Evolutionary conservation across 2,888 invertebrate genomes (phyloP).

Genomic region (Ceriagrion tenellum): DNA sequence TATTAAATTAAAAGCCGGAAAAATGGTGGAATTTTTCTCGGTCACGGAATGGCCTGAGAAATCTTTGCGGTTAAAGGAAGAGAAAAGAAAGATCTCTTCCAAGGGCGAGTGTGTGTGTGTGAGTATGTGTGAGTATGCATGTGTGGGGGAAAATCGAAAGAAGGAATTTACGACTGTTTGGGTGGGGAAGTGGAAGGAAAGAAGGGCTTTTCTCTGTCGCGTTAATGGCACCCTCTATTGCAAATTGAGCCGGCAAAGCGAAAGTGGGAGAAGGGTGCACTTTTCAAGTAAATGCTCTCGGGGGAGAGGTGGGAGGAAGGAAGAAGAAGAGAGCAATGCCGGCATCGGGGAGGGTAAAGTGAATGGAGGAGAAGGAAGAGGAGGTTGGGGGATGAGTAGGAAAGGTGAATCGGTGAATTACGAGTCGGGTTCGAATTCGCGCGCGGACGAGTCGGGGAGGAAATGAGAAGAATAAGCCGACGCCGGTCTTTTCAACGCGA

Average conservation of each 20-base stretch:
- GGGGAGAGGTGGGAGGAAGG: not conserved
- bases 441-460: not conserved
- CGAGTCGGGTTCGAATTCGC: not conserved
- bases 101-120: not conserved
- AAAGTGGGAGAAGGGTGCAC: not conserved
- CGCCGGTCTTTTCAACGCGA: not conserved
- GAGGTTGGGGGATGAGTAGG: not conserved
- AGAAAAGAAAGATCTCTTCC: not conserved
- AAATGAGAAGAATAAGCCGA: conserved; percentile 1
- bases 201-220: not conserved
- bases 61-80: not conserved
- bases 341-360: not conserved
- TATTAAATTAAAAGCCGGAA: conserved; percentile 24
- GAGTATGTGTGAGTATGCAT: not conserved
- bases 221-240: conserved; percentile 20
- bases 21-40: not conserved
- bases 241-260: not conserved
- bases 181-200: not conserved
- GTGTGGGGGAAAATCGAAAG: not conserved
- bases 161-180: not conserved
- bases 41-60: not conserved
- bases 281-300: not conserved
- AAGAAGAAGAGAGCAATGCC: not conserved
- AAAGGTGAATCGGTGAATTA: conserved; percentile 16
- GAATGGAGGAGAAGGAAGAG: not conserved